phyloP scores from a whole-genome alignment of 2,113 vertebrate genomes.

The Myotis lucifugus region DNA sequence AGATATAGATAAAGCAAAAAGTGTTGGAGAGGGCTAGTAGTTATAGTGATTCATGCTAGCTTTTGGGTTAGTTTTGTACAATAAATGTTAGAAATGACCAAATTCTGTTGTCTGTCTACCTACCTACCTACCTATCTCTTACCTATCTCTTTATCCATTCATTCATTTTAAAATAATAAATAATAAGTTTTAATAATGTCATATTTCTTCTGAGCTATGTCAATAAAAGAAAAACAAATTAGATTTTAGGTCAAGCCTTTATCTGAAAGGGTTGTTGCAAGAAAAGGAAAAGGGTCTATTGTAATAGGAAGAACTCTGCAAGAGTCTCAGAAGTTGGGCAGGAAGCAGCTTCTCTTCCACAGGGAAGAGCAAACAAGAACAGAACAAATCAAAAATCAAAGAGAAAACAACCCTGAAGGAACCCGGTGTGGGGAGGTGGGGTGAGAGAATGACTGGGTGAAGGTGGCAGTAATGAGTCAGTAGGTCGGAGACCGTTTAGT shows the following conservation, averaged over 20 bases:
- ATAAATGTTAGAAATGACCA: not conserved
- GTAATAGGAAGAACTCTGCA: accelerated
- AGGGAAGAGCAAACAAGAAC: not conserved
- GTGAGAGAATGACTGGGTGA: not conserved
- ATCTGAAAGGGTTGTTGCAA: not conserved
- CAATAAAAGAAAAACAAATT: not conserved
- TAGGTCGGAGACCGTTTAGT: not conserved
- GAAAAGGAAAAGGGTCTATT: not conserved
- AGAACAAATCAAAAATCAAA: not conserved
- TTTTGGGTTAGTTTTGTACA: not conserved
- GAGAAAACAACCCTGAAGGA: not conserved
- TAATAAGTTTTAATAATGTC: not conserved
- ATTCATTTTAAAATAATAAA: not conserved
- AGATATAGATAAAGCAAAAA: not conserved
- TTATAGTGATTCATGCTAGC: not conserved
- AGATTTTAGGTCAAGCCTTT: not conserved
- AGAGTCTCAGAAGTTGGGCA: not conserved
- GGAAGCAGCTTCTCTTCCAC: not conserved
- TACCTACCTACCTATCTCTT: not conserved
- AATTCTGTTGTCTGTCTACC: not conserved
- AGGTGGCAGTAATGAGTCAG: accelerated
- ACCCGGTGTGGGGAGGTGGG: not conserved
- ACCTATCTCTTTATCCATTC: not conserved
- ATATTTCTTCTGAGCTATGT: not conserved
- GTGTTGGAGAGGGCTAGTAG: not conserved